Evolutionary conservation across 2,113 vertebrate genomes (phyloP).

Genomic region (Cranoglanis bouderius): DNA sequence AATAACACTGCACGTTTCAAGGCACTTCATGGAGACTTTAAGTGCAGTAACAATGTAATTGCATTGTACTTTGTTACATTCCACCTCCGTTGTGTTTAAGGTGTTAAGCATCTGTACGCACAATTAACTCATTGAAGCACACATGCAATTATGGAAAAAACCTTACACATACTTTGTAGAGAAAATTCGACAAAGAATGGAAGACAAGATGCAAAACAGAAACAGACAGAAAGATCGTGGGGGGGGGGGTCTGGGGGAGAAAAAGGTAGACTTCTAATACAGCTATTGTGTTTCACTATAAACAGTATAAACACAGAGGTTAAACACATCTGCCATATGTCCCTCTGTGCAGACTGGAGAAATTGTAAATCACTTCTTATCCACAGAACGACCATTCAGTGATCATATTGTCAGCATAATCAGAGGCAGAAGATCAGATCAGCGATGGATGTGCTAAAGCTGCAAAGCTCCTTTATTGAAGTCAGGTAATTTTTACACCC

Average conservation of each 20-base stretch:
- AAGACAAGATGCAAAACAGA: not conserved
- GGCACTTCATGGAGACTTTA: no score
- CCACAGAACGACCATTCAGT: slow-evolving; percentile 14
- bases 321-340: slow-evolving; percentile 37
- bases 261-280: slow-evolving; percentile 4
- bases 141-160: not conserved
- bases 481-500: slow-evolving; percentile 46
- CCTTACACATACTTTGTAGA: not conserved
- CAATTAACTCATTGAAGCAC: not conserved
- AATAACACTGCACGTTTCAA: no score
- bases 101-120: not conserved
- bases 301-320: slow-evolving; percentile 15
- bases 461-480: slow-evolving; percentile 33
- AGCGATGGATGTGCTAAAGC: slow-evolving; percentile 36
- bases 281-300: slow-evolving; percentile 36
- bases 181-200: not conserved
- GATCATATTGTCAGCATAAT: slow-evolving; percentile 47
- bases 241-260: no score
- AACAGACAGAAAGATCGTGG: slow-evolving; percentile 6
- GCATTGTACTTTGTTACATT: not conserved
- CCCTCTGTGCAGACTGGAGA: slow-evolving; percentile 36
- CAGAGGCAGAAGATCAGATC: slow-evolving; percentile 49
- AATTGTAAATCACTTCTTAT: slow-evolving; percentile 38
- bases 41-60: not conserved
- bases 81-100: not conserved